Base-by-base conservation (phyloP, 2,888 invertebrate species). In the Axea sp. region DNA sequence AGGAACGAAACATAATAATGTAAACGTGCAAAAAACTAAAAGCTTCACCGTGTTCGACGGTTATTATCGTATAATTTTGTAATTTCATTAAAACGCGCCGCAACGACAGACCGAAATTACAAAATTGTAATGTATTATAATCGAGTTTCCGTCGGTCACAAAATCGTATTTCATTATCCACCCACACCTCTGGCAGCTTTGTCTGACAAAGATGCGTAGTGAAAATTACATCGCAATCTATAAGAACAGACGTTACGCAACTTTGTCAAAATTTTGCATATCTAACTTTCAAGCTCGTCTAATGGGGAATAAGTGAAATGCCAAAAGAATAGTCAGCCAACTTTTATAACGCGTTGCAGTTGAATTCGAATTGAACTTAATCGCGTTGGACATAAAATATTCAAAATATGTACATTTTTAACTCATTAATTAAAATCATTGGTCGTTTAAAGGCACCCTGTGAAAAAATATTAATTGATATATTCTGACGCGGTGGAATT, bases 1-100 rank as follows among this genome's bases (percentile, higher is more conserved):
- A 51, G 39, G 31, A 49, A 41, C 31, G 35, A 8, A 14, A 30
- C 24, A 41, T 51, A 59, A 65, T 51, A 33, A 35, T 45, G 57
- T 51, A 65, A 72, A 49, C 22, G 45, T 14, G 26, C 26, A 51
- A 64, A 64, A 51, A 64, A 64, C 43, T 64, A 72, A 72, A 72
- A 72, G 64, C 71, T 33, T 37, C 31, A 15, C 11, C 62, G 30
- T 35, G 22, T 11, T 17, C 37, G 75, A 69, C 68, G 75, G 78
- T 72, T 80, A 82, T 82, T 81, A 79, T 75, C 64, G 60, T 72
- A 76, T 80, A 81, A 82, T 78, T 69, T 74, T 73, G 43, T 82
- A 79, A 82, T 77, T 71, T 72, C 26, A 75, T 82, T 81, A 82
- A 78, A 30, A 62, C 73, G 73, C 57, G 74, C 53, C 75, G 39